These are phyloP conservation scores for Drosophila seclusa DNA, from an alignment of 2,888 invertebrate species.

Conservation along the genomic window DNA sequence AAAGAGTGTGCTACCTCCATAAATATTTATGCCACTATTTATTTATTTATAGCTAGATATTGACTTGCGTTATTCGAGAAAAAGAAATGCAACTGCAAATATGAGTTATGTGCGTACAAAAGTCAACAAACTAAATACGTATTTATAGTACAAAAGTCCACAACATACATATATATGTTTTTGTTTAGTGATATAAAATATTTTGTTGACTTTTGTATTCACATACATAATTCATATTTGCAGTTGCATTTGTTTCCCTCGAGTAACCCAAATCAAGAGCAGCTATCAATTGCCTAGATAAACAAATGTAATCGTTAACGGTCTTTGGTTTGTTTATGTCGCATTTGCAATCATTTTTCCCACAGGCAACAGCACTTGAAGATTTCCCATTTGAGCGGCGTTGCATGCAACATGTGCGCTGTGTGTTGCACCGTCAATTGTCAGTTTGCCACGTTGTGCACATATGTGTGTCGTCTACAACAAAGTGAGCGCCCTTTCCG, in stretches of 20 bases:
- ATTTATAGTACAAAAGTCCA: background rate
- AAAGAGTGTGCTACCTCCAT: background rate
- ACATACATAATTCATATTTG: background rate
- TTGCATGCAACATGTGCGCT: conserved; percentile 28
- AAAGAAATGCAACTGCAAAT: conserved; percentile 4
- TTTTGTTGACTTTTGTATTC: background rate
- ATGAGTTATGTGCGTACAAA: background rate
- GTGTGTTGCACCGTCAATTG: conserved; percentile 40
- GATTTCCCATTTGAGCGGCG: conserved; percentile 27
- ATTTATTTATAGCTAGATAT: conserved; percentile 1
- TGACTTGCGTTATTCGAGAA: background rate
- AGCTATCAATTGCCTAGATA: conserved; percentile 28
- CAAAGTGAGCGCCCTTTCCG: conserved; percentile 40
- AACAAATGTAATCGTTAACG: conserved; percentile 22
- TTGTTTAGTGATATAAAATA: background rate
- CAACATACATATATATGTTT: background rate
- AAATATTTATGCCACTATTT: background rate
- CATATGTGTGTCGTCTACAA: conserved; percentile 56
- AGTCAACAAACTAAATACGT: no score
- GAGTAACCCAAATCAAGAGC: conserved; percentile 7
- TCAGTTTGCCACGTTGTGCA: conserved; percentile 65
- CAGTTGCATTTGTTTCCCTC: conserved; percentile 3
- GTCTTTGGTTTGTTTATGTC: conserved; percentile 36
- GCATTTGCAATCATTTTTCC: conserved; percentile 43
- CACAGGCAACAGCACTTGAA: conserved; percentile 48